Evolutionary conservation across 2,888 invertebrate genomes (phyloP), one percentile per base, ranked within the genome.

Genomic region (Chrysolina haemoptera): DNA sequence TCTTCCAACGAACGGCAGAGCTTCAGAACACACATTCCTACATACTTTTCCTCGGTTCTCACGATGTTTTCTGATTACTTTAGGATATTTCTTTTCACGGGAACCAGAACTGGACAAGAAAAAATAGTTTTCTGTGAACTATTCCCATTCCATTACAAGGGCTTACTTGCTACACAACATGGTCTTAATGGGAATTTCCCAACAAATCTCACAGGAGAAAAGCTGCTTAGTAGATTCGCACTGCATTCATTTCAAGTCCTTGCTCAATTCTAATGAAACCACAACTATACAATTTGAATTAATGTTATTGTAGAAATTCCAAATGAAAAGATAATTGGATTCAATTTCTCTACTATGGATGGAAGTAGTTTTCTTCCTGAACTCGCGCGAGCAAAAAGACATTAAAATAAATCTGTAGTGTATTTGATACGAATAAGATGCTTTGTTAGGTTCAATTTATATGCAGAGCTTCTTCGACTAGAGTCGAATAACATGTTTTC

Each of bases 401-500:
- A 9, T 10, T 10, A 18, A 12, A 50, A 50, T 16, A 18, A 16
- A 50, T 16, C 50, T 22, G 55, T 55, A 12, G 8, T 55, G 11
- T 55, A 55, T 55, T 12, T 55, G 20, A 55, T 55, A 22, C 55
- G 20, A 55, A 55, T 55, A 22, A 22, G 12, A 22, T 55, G 22
- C 55, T 55, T 55, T 20, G 55, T 20, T 12, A 55, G 11, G 55
- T 20, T 55, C 14, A 55, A 55, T 55, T 55, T 55, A 55, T 55
- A 55, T 55, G 55, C 55, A 55, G 55, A 22, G 22, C 14, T 12
- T 3, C 55, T 9, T 22, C 55, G n/a, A 43, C 18, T 55, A 11
- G 22, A 55, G 55, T 22, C 22, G 55, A 55, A 22, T 22, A 22
- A 55, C 20, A 55, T 55, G 22, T 22, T 22, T 55, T 22, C 55